phyloP scores from a whole-genome alignment of 2,888 invertebrate species.

The Ormia ochracea region DNA sequence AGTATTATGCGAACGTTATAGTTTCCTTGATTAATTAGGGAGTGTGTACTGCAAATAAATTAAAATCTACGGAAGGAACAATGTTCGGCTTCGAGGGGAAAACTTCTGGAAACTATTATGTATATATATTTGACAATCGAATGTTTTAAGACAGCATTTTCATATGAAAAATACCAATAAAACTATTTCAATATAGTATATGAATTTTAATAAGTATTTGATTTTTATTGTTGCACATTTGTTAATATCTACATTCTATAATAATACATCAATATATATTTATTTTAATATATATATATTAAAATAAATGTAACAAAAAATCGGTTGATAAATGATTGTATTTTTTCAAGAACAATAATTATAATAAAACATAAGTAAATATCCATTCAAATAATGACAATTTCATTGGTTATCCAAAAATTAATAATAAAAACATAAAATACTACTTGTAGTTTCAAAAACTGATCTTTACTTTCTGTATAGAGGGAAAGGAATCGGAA shows the following conservation, averaged over 20 bases:
- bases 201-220: slow-evolving; percentile 51
- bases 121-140: too few relatives aligned
- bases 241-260: slow-evolving; percentile 63
- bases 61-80: too few relatives aligned
- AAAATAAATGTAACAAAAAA: slow-evolving; percentile 54
- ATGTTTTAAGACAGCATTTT: too few relatives aligned
- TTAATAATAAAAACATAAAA: slow-evolving; percentile 30
- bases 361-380: slow-evolving; percentile 50
- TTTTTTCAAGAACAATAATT: slow-evolving; percentile 17
- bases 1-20: too few relatives aligned
- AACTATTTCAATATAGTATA: background rate
- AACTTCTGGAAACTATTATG: too few relatives aligned
- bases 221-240: slow-evolving; percentile 63
- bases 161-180: too few relatives aligned
- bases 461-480: slow-evolving; percentile 23
- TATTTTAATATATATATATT: slow-evolving; percentile 26
- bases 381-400: slow-evolving; percentile 40
- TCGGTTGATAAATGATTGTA: background rate
- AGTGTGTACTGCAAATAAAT: too few relatives aligned
- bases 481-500: slow-evolving; percentile 11
- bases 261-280: slow-evolving; percentile 59
- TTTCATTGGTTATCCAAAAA: slow-evolving; percentile 22
- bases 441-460: slow-evolving; percentile 54
- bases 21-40: too few relatives aligned
- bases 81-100: too few relatives aligned